Evolutionary conservation across 2,888 invertebrate species (phyloP).

Genomic region (Julus scandinavius): DNA sequence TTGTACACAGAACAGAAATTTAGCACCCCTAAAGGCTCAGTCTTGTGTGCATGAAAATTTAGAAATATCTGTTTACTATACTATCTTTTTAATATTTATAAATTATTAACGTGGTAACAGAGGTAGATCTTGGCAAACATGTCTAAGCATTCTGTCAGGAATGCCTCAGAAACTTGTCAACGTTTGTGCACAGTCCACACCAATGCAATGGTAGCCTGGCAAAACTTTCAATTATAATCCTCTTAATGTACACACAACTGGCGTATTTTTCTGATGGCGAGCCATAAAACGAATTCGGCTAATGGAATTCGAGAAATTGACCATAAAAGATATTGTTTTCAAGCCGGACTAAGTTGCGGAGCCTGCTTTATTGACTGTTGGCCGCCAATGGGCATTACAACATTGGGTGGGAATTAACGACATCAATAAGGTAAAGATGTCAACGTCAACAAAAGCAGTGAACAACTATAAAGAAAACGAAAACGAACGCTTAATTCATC

Average conservation of each 20-base stretch:
- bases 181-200: too few relatives aligned
- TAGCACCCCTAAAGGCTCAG: too few relatives aligned
- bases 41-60: too few relatives aligned
- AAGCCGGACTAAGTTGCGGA: not conserved
- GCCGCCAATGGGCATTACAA: slow-evolving; percentile 6
- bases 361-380: slow-evolving; percentile 21
- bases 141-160: too few relatives aligned
- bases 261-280: slow-evolving; percentile 1
- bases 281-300: slow-evolving; percentile 11
- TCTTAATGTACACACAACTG: slow-evolving; percentile 5
- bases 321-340: slow-evolving; percentile 33
- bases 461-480: slow-evolving; percentile 26
- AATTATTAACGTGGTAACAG: too few relatives aligned
- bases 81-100: too few relatives aligned
- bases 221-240: not conserved
- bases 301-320: slow-evolving; percentile 33
- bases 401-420: slow-evolving; percentile 6
- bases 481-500: slow-evolving; percentile 26
- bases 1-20: too few relatives aligned
- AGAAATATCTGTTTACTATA: too few relatives aligned
- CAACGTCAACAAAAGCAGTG: slow-evolving; percentile 3
- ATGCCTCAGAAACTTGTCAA: too few relatives aligned
- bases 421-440: not conserved
- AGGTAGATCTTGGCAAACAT: too few relatives aligned
- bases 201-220: not conserved